Percentiles rank a stretch among this genome's conserved stretches.
These are phyloP conservation scores for Chlorops oryzae DNA, from an alignment of 1,140 invertebrate species.

Conservation along the genomic window DNA sequence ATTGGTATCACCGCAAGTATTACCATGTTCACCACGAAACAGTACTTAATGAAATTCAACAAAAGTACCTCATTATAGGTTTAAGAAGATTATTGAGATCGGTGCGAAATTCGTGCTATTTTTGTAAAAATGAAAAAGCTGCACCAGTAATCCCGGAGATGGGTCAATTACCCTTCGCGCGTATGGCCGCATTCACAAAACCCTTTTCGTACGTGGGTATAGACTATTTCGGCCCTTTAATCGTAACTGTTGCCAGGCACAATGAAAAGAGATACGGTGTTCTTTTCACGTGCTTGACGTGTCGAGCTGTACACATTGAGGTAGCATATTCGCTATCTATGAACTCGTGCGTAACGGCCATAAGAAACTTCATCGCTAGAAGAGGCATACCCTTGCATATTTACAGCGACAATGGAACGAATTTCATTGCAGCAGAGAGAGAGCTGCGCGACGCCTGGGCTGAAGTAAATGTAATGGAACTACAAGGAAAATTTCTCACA, in stretches of 20 bases:
- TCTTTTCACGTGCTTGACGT: slow-evolving; percentile 21
- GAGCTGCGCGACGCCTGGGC: slow-evolving; percentile 16
- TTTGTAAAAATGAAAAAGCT: background rate
- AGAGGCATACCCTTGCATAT: slow-evolving; percentile 19
- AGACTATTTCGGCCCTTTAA: slow-evolving; percentile 16
- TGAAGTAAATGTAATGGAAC: background rate
- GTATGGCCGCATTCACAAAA: slow-evolving; percentile 1
- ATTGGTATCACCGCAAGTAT: slow-evolving; percentile 18
- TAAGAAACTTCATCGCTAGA: slow-evolving; percentile 19
- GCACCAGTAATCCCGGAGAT: slow-evolving; percentile 5
- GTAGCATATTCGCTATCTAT: slow-evolving; percentile 13
- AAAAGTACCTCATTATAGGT: background rate
- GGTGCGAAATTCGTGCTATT: background rate
- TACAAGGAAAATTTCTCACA: background rate
- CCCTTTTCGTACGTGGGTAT: slow-evolving; percentile 11
- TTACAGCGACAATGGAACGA: slow-evolving; percentile 41
- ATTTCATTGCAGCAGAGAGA: slow-evolving; percentile 32
- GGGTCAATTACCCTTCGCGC: background rate
- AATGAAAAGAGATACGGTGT: slow-evolving; percentile 22
- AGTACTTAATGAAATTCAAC: slow-evolving; percentile 3
- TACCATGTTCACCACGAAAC: slow-evolving; percentile 12
- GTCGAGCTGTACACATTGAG: slow-evolving; percentile 21
- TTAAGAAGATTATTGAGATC: background rate
- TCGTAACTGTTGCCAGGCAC: slow-evolving; percentile 16
- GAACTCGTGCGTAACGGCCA: slow-evolving; percentile 16